Base-by-base conservation (phyloP, 2,113 vertebrate species). In the Hippocampus barbouri region DNA sequence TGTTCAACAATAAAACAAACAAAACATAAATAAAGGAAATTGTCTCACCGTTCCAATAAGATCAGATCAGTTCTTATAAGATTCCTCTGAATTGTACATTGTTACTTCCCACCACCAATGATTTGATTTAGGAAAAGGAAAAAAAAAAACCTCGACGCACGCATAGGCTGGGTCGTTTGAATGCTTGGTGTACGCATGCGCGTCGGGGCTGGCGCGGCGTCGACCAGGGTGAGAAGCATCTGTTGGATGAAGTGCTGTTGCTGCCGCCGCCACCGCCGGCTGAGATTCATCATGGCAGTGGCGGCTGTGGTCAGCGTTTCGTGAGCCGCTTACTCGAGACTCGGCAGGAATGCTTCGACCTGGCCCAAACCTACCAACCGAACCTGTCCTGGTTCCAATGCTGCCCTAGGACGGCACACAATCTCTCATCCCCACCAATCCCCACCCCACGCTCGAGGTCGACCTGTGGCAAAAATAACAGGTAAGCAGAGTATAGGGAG, bases 221-320 rank as follows among this genome's bases (percentile, higher is more conserved):
- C 94, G 93, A 94, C 94, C 86, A 89, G 94, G 92, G 85, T 93
- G 91, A 90, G 93, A 91, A 93, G 95, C 95, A 96, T 95, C 96
- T 96, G 95, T 96, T 95, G 93, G 11, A 94, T 93, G 5, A 20
- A 51, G 47, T 51, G 47, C 53, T 21, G 20, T n/a, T 9, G 53
- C 53, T 2, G 53, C 53, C 1, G 21, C 53, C 15, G 53, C 21
- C 15, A n/a, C 53, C 15, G 53, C 94, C 94, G 88, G 88, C 80
- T 94, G 94, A 95, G 94, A 97, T 97, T 96, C 95, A 97, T 96
- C 96, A 97, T 97, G 96, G 96, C 95, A 97, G 95, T 94, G 93
- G 59, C 27, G 27, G 93, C 93, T 93, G 94, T 92, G 94, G 94
- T 94, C 95, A 93, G 94, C 94, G 94, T 93, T 93, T 93, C 92